A percentile compares a stretch with the other conserved stretches of the same genome.
Evolutionary conservation across 2,888 invertebrate species (phyloP).

Genomic region (Napeogenes inachia): DNA sequence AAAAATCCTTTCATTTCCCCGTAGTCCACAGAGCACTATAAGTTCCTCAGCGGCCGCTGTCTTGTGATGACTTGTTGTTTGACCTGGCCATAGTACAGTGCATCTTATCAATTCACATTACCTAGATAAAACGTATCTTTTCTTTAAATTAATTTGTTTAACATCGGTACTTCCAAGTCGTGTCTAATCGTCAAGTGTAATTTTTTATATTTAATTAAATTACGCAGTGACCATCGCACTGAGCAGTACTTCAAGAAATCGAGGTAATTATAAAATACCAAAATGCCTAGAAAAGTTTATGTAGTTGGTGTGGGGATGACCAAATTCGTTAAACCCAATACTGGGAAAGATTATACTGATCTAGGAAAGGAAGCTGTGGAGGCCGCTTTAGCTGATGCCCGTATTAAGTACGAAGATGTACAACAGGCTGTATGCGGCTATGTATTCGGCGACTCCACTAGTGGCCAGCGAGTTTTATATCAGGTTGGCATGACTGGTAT

Average conservation of each 20-base stretch:
- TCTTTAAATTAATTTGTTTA: constrained; percentile 15
- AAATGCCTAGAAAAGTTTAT: constrained; percentile 82
- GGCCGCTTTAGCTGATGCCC: constrained; percentile 91
- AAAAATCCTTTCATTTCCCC: constrained; percentile 12
- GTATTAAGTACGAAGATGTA: constrained; percentile 84
- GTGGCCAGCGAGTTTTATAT: constrained; percentile 96
- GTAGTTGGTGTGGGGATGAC: constrained; percentile 99
- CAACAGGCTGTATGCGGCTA: constrained; percentile 95
- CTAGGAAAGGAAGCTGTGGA: constrained; percentile 95
- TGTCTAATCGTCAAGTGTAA: constrained; percentile 6
- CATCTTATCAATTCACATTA: constrained; percentile 9
- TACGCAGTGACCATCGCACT: constrained; percentile 46
- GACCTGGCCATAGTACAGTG: constrained; percentile 18
- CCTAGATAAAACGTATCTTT: constrained; percentile 10
- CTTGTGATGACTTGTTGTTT: constrained; percentile 15
- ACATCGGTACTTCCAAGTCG: constrained; percentile 16
- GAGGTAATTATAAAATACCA: constrained; percentile 63
- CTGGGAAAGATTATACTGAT: constrained; percentile 94
- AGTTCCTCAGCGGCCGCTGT: constrained; percentile 4
- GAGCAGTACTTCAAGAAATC: constrained; percentile 38
- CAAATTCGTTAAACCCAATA: constrained; percentile 97
- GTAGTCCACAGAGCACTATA: too few relatives aligned
- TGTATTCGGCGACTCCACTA: constrained; percentile 96
- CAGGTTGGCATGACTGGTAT: constrained; percentile 97
- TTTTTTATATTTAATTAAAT: constrained; percentile 10